Evolutionary conservation across 1,140 invertebrate species (phyloP).

Genomic region (Leptinotarsa texana): DNA sequence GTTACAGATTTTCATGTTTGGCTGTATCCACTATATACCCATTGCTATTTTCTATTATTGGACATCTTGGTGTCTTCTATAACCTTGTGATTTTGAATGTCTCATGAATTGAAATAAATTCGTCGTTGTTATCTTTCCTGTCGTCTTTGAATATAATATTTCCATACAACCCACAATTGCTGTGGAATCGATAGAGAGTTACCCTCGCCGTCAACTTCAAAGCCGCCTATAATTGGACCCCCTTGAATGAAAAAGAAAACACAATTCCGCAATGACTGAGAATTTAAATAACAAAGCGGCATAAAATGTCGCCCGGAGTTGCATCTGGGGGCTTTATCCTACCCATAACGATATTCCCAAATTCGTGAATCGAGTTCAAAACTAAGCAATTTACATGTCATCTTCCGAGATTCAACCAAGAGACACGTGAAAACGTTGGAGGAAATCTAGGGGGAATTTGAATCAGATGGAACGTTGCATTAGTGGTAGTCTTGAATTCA

Average conservation of each 20-base stretch:
- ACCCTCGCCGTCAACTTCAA: too few species aligned
- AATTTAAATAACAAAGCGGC: slow-evolving; percentile 47
- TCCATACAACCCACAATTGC: too few species aligned
- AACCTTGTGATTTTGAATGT: too few species aligned
- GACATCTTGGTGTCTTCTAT: too few species aligned
- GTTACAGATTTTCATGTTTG: too few species aligned
- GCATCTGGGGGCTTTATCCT: slow-evolving; percentile 23
- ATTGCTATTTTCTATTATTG: too few species aligned
- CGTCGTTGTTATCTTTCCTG: too few species aligned
- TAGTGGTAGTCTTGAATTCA: slow-evolving; percentile 13
- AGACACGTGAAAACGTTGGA: slow-evolving; percentile 24
- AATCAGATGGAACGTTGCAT: slow-evolving; percentile 36
- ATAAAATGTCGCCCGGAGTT: slow-evolving; percentile 39
- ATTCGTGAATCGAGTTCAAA: slow-evolving; percentile 41
- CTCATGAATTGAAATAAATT: too few species aligned
- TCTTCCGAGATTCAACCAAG: slow-evolving; percentile 38
- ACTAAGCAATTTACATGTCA: slow-evolving; percentile 48
- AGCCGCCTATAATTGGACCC: not conserved
- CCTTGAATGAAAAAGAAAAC: slow-evolving; percentile 24
- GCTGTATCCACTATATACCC: too few species aligned
- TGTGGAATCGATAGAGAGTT: too few species aligned
- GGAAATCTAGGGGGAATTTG: slow-evolving; percentile 30
- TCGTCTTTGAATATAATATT: too few species aligned
- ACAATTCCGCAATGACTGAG: slow-evolving; percentile 41
- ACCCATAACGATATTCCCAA: slow-evolving; percentile 37